phyloP scores from a whole-genome alignment of 2,113 vertebrate genomes.

The Rhea pennata region DNA sequence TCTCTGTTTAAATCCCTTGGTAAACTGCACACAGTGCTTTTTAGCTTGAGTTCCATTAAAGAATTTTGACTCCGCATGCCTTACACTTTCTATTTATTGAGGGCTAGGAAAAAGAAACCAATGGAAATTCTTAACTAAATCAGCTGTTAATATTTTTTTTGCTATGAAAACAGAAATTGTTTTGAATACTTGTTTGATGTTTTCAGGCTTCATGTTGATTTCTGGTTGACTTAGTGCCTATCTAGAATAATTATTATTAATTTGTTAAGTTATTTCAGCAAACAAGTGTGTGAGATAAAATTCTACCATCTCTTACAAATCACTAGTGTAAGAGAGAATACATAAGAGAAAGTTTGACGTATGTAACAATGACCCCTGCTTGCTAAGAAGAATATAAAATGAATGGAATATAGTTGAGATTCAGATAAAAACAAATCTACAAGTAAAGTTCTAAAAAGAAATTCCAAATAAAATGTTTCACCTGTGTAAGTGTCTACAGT shows the following conservation, averaged over 20 bases:
- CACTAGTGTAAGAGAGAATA: not conserved
- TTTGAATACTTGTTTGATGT: not conserved
- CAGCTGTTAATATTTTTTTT: not conserved
- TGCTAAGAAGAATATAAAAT: not conserved
- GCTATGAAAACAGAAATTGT: not conserved
- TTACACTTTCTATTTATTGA: conserved; percentile 58
- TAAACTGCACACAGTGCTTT: not conserved
- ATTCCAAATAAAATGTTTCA: not conserved
- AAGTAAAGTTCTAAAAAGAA: conserved; percentile 22
- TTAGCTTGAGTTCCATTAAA: conserved; percentile 49
- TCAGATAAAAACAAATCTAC: not conserved
- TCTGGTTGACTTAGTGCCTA: not conserved
- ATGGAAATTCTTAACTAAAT: not conserved
- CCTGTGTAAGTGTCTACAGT: not conserved
- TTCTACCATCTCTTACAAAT: not conserved
- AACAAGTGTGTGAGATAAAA: not conserved
- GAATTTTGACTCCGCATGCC: conserved; percentile 29
- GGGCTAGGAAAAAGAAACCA: not conserved
- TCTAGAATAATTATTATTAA: not conserved
- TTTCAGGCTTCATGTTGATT: not conserved
- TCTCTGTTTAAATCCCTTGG: not conserved
- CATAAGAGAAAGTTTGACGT: not conserved
- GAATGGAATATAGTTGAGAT: not conserved
- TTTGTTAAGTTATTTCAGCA: not conserved
- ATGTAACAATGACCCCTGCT: not conserved